Evolutionary conservation across 1,140 invertebrate genomes (phyloP).

Genomic region (Zelostemma sp.): DNA sequence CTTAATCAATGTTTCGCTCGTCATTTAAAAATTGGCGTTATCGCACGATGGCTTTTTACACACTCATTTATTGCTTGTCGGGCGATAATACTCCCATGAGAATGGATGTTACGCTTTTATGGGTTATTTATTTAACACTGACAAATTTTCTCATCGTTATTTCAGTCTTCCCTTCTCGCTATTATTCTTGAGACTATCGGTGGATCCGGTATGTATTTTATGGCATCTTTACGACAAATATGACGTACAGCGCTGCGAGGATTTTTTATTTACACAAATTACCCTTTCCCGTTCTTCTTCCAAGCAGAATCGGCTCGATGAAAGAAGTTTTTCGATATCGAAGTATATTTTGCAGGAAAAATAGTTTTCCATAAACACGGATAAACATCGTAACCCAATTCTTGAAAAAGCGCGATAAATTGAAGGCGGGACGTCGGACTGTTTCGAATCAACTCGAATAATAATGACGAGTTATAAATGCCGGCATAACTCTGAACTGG

Average conservation of each 20-base stretch:
- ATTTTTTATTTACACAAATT: too few relatives aligned
- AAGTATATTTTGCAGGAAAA: too few relatives aligned
- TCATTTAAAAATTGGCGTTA: conserved; percentile 12
- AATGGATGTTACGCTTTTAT: conserved; percentile 68
- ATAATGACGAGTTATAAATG: conserved; percentile 65
- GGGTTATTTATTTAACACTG: conserved; percentile 71
- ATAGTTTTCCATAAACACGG: neutral
- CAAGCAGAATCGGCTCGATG: too few relatives aligned
- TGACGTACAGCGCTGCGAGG: conserved; percentile 23
- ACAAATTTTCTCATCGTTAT: conserved; percentile 62
- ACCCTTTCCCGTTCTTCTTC: too few relatives aligned
- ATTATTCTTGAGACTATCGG: conserved; percentile 19
- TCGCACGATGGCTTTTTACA: neutral
- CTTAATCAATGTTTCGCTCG: conserved; percentile 43
- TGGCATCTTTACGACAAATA: conserved; percentile 59
- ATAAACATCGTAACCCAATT: conserved; percentile 11
- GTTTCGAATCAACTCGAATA: conserved; percentile 63
- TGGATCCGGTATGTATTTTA: conserved; percentile 54
- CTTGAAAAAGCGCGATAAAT: conserved; percentile 29
- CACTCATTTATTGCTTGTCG: conserved; percentile 38
- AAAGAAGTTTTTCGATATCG: too few relatives aligned
- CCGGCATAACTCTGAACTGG: conserved; percentile 54
- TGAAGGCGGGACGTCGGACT: conserved; percentile 49
- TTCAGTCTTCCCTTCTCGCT: conserved; percentile 24
- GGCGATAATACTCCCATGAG: conserved; percentile 66